Conservation (phyloP, 2,888 invertebrate genomes). For the Zygogramma bicolorata region DNA sequence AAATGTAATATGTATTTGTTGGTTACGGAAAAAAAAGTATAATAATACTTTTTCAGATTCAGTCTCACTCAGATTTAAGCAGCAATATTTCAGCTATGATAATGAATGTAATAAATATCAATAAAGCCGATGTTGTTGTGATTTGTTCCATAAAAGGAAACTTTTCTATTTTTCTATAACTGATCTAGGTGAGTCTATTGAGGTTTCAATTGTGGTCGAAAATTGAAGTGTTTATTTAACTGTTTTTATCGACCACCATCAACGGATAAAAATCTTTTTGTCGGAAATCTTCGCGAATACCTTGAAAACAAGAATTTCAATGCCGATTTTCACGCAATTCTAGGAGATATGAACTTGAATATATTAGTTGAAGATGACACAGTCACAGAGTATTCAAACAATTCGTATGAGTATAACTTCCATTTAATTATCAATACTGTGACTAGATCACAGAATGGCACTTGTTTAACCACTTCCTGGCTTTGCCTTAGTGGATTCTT, state of each 20-base stretch:
- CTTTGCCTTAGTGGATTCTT: slow-evolving; percentile 10
- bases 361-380: background rate
- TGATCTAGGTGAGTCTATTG: slow-evolving; percentile 4
- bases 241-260: slow-evolving; percentile 11
- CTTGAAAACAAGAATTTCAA: background rate
- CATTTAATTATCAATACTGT: background rate
- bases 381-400: background rate
- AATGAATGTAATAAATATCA: background rate
- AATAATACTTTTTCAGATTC: too few relatives aligned
- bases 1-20: too few relatives aligned
- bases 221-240: slow-evolving; percentile 8
- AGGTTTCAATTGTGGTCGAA: slow-evolving; percentile 3
- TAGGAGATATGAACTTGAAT: background rate
- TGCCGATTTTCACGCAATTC: background rate
- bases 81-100: too few relatives aligned
- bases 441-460: background rate
- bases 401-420: background rate
- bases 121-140: slow-evolving; percentile 13
- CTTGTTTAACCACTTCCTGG: background rate
- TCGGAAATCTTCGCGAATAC: slow-evolving; percentile 7
- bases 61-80: too few relatives aligned
- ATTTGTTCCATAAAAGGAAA: slow-evolving; percentile 9
- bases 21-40: too few relatives aligned
- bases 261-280: slow-evolving; percentile 4
- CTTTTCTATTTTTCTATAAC: background rate